Base-by-base conservation (phyloP, 2,113 vertebrate species). In the Macquaria australasica region DNA sequence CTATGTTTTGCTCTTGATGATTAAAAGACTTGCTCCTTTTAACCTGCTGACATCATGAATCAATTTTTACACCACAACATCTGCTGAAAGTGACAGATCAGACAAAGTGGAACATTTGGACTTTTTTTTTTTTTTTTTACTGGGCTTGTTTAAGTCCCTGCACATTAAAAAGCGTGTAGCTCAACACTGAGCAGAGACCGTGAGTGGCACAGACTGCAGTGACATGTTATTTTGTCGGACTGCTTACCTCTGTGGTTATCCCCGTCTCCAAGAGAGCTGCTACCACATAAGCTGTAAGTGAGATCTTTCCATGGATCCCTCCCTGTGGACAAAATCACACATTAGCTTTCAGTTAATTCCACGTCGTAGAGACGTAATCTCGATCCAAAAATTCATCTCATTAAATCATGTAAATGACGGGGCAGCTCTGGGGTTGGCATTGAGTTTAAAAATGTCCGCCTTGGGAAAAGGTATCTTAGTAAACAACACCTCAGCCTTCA, bases 251-350 rank as follows among this genome's bases (percentile, higher is more conserved):
- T 1, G 96, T 96, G 77, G 92, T 94, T 51, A 96, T 95, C n/a
- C 97, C 97, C 0, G 96, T 97, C 92, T 98, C 98, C 94, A 98
- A 90, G 5, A 99, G 96, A 79, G 97, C 97, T 18, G 96, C 96
- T 62, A 97, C 96, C 89, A 99, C 97, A 39, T 98, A 99, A 2
- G 97, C 97, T 3, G 97, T 99, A 68, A 98, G 93, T 0, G 97
- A 97, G 70, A 98, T 97, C 88, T 97, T 97, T 43, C 97, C 97
- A 11, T 97, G 97, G 92, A 98, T 96, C 45, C 97, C 98, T 86
- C 97, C 97, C 97, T 99, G 82, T 39, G 71, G 80, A 85, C 11
- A 84, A 63, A 88, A 39, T 53, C 39, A 78, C 12, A 76, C 37
- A 63, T 60, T 21, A 37, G 25, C 25, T 79, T 81, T 72, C 12